phyloP scores from a whole-genome alignment of 2,797 vertebrate genomes.

The Pseudopleuronectes americanus region DNA sequence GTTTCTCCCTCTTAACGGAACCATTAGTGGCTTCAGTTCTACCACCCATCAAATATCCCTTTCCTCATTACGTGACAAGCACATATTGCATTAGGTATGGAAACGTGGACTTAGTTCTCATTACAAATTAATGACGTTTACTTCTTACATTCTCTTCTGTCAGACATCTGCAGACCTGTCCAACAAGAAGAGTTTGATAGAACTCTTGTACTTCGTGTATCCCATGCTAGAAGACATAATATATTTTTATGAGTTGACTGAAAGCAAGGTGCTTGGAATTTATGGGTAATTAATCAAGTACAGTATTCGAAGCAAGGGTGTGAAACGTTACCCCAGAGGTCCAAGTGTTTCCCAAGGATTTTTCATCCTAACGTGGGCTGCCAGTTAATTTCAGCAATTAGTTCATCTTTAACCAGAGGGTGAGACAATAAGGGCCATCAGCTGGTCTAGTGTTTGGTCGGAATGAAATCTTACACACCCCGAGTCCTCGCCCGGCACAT shows the following conservation, averaged over 20 bases:
- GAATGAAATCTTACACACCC: slow-evolving; percentile 72
- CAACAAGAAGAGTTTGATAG: slow-evolving; percentile 20
- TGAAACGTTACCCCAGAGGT: slow-evolving; percentile 5
- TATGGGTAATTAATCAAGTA: not conserved
- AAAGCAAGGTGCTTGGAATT: slow-evolving; percentile 5
- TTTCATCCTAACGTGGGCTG: slow-evolving; percentile 38
- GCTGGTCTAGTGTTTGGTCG: slow-evolving; percentile 66
- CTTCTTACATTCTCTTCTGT: slow-evolving; percentile 51
- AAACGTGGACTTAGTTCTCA: slow-evolving; percentile 57
- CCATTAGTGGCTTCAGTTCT: slow-evolving; percentile 74
- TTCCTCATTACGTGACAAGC: slow-evolving; percentile 73
- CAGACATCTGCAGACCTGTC: slow-evolving; percentile 61
- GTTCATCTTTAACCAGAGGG: slow-evolving; percentile 44
- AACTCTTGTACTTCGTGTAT: not conserved
- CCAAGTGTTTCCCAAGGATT: slow-evolving; percentile 23
- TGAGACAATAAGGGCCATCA: slow-evolving; percentile 64
- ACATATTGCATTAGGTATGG: slow-evolving; percentile 58
- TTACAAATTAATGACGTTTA: slow-evolving; percentile 66
- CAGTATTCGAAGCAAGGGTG: not conserved
- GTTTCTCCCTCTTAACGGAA: slow-evolving; percentile 63
- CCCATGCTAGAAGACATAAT: no score
- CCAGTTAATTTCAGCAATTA: slow-evolving; percentile 59
- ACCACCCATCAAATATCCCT: slow-evolving; percentile 63
- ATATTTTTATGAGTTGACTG: not conserved
- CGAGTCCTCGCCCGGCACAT: slow-evolving; percentile 60